Evolutionary conservation across 2,888 invertebrate genomes (phyloP).

Genomic region (Chrysolina haemoptera): DNA sequence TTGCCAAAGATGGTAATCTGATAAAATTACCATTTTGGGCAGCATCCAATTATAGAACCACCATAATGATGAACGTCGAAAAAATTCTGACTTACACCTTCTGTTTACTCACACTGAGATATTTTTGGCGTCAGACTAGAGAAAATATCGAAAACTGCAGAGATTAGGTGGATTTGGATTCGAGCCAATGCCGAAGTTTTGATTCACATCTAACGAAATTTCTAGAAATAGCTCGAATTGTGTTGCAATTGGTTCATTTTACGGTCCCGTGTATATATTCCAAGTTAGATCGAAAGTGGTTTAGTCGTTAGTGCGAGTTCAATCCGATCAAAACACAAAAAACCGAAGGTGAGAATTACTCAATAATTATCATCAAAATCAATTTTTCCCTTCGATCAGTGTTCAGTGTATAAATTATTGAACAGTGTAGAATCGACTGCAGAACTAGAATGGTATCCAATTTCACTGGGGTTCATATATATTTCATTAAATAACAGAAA

Average conservation of each 20-base stretch:
- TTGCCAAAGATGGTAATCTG: not conserved
- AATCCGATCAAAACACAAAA: not conserved
- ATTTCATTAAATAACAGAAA: too few species aligned
- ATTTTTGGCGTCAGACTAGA: slow-evolving; percentile 43
- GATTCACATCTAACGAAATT: slow-evolving; percentile 43
- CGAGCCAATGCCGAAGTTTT: slow-evolving; percentile 41
- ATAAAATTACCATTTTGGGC: slow-evolving; percentile 40
- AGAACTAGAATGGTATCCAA: too few species aligned
- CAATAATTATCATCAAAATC: not conserved
- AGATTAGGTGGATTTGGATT: slow-evolving; percentile 29
- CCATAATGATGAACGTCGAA: slow-evolving; percentile 43
- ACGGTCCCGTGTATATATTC: slow-evolving; percentile 51
- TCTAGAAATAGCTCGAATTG: slow-evolving; percentile 52
- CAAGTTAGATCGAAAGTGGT: not conserved
- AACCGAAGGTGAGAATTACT: slow-evolving; percentile 14
- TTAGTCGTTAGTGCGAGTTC: slow-evolving; percentile 23
- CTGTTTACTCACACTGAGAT: slow-evolving; percentile 54
- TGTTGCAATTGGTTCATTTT: slow-evolving; percentile 42
- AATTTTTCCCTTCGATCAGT: not conserved
- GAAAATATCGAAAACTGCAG: slow-evolving; percentile 24
- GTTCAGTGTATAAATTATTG: not conserved
- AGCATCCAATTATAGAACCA: slow-evolving; percentile 42
- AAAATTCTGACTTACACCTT: slow-evolving; percentile 41
- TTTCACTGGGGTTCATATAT: too few species aligned
- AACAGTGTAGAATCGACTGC: too few species aligned